These are phyloP conservation scores for Netelia inedita DNA, from an alignment of 2,888 invertebrate genomes.

Conservation along the genomic window DNA sequence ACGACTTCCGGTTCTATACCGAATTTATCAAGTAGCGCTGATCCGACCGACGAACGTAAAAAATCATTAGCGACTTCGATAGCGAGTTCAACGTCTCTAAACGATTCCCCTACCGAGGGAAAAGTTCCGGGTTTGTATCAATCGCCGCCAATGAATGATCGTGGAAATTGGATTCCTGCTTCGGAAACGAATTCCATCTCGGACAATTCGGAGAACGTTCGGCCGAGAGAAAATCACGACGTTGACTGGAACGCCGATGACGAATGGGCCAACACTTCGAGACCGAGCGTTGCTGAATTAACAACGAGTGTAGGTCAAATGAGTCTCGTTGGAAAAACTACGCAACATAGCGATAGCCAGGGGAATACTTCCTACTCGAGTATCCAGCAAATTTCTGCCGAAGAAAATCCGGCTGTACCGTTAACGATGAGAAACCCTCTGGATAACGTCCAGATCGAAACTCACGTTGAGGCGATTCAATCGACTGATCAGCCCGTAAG, in stretches of 20 bases:
- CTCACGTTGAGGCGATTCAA: conserved; percentile 15
- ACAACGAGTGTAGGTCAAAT: conserved; percentile 77
- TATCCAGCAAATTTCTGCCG: conserved; percentile 12
- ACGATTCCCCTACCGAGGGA: conserved; percentile 73
- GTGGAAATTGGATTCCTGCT: conserved; percentile 50
- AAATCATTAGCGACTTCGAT: conserved; percentile 72
- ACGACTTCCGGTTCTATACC: conserved; percentile 74
- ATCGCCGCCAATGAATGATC: conserved; percentile 40
- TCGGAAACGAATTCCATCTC: conserved; percentile 57
- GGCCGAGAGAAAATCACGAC: conserved; percentile 73
- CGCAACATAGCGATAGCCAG: conserved; percentile 64
- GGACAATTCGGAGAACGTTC: conserved; percentile 70
- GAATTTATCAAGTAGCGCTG: conserved; percentile 72
- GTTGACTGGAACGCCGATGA: conserved; percentile 73
- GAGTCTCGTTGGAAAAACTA: conserved; percentile 72
- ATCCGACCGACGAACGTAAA: conserved; percentile 76
- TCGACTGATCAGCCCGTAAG: conserved; percentile 13
- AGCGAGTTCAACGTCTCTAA: conserved; percentile 73
- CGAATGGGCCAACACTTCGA: conserved; percentile 71
- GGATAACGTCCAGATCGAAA: conserved; percentile 41
- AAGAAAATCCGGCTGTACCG: background rate
- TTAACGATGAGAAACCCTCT: conserved; percentile 10
- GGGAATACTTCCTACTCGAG: conserved; percentile 9
- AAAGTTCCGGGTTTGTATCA: conserved; percentile 59
- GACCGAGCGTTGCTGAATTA: conserved; percentile 50